Percentiles rank a stretch among this genome's conserved stretches.
Evolutionary conservation across 2,888 invertebrate species (phyloP).

Genomic region (Hypercompe scribonia): DNA sequence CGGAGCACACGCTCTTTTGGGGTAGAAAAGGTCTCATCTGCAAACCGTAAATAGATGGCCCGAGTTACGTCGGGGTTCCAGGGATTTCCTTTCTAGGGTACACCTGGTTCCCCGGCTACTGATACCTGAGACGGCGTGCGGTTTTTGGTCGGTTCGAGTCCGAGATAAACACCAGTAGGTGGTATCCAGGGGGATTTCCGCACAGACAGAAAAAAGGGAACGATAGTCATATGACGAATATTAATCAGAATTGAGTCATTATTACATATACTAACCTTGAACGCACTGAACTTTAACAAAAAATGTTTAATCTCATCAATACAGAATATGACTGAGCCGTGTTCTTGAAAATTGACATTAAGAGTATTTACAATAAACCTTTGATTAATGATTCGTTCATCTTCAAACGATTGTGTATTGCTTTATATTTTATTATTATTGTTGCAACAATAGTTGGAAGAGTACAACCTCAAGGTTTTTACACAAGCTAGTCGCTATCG

Average conservation of each 20-base stretch:
- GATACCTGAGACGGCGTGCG: no score
- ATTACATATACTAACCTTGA: slow-evolving; percentile 42
- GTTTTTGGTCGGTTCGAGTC: no score
- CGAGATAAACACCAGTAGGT: no score
- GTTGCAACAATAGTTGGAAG: slow-evolving; percentile 1
- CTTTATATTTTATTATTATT: slow-evolving; percentile 14
- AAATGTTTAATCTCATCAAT: slow-evolving; percentile 43
- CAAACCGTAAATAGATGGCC: no score
- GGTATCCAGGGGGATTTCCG: no score
- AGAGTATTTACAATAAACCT: slow-evolving; percentile 60
- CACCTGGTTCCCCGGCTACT: no score
- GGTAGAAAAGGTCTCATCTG: no score
- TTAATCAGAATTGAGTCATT: slow-evolving; percentile 26
- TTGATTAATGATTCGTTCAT: slow-evolving; percentile 66
- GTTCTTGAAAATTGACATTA: slow-evolving; percentile 58
- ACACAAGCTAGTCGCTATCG: background rate
- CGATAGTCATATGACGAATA: slow-evolving; percentile 20
- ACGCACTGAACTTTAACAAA: slow-evolving; percentile 31
- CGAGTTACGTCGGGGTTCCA: no score
- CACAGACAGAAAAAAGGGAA: no score
- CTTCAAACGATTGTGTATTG: slow-evolving; percentile 43
- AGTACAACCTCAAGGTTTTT: background rate
- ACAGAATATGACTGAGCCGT: slow-evolving; percentile 46
- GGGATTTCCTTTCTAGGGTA: no score
- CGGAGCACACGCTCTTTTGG: no score